These are phyloP conservation scores for Sinosuthora webbiana DNA, from an alignment of 2,113 vertebrate species.

Conservation along the genomic window DNA sequence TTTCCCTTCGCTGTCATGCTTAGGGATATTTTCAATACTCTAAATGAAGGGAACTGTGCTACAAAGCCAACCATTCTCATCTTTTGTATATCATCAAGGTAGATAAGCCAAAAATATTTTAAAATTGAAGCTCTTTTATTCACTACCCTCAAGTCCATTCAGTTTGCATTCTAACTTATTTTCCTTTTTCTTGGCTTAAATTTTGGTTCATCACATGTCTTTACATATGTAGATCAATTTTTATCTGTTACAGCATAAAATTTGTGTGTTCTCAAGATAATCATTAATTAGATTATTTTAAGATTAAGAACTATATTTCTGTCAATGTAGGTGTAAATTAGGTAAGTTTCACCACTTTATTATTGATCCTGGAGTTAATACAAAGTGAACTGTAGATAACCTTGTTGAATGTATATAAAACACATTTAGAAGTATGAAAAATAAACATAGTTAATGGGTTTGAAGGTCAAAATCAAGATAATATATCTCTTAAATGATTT, in stretches of 20 bases:
- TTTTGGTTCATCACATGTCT: neutral
- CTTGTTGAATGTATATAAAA: neutral
- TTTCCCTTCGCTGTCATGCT: neutral
- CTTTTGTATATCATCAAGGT: neutral
- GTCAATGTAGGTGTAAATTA: neutral
- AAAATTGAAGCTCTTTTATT: neutral
- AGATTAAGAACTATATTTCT: neutral
- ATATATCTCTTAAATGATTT: neutral
- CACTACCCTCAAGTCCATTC: neutral
- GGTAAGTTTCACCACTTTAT: neutral
- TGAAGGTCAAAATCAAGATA: neutral
- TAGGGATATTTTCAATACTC: neutral
- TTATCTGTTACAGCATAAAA: neutral
- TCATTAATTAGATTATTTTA: neutral
- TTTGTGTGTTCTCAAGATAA: neutral
- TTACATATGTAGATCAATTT: neutral
- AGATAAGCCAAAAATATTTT: neutral
- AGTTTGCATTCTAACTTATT: neutral
- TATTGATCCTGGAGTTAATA: neutral
- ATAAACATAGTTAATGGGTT: neutral
- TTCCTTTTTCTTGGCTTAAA: neutral
- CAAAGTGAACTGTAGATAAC: neutral
- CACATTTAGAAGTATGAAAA: neutral
- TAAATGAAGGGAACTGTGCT: neutral
- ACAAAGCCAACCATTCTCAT: neutral